phyloP scores from a whole-genome alignment of 2,113 vertebrate genomes.

The Poeciliopsis prolifica region DNA sequence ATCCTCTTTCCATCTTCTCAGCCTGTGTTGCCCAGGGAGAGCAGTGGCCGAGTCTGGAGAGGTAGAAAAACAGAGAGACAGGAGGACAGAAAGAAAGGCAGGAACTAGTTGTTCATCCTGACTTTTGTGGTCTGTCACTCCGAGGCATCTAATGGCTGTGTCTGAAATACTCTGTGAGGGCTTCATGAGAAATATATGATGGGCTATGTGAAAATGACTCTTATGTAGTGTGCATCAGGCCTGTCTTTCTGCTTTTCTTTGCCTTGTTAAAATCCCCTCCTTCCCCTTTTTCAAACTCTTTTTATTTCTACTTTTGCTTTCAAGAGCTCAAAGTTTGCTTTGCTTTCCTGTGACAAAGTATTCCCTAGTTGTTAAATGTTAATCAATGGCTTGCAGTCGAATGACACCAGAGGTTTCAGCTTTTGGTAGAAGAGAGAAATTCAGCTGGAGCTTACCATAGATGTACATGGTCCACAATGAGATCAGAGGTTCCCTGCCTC shows the following conservation, averaged over 20 bases:
- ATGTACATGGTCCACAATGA: slow-evolving; percentile 31
- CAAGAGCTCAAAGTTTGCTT: slow-evolving; percentile 73
- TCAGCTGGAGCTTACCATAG: slow-evolving; percentile 25
- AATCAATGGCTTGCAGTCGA: slow-evolving; percentile 63
- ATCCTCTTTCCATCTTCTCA: slow-evolving; percentile 32
- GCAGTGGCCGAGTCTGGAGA: slow-evolving; percentile 34
- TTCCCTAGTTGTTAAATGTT: slow-evolving; percentile 77
- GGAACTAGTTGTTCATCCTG: slow-evolving; percentile 73
- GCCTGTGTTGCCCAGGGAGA: slow-evolving; percentile 32
- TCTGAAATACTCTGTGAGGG: slow-evolving; percentile 69
- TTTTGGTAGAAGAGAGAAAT: slow-evolving; percentile 32
- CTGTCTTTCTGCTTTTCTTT: slow-evolving; percentile 14
- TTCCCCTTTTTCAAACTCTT: slow-evolving; percentile 35
- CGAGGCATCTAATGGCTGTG: slow-evolving; percentile 76
- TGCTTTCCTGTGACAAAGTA: slow-evolving; percentile 71
- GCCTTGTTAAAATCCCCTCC: slow-evolving; percentile 27
- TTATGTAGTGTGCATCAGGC: slow-evolving; percentile 69
- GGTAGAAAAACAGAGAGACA: background rate
- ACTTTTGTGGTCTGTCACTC: slow-evolving; percentile 64
- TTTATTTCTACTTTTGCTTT: slow-evolving; percentile 53
- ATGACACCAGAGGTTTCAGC: slow-evolving; percentile 46
- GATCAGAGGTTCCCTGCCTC: slow-evolving; percentile 48
- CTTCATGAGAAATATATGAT: slow-evolving; percentile 81
- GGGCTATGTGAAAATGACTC: slow-evolving; percentile 78
- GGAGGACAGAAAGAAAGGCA: slow-evolving; percentile 45